These are phyloP conservation scores for Antheraea yamamai DNA, from an alignment of 2,888 invertebrate species.

Conservation along the genomic window DNA sequence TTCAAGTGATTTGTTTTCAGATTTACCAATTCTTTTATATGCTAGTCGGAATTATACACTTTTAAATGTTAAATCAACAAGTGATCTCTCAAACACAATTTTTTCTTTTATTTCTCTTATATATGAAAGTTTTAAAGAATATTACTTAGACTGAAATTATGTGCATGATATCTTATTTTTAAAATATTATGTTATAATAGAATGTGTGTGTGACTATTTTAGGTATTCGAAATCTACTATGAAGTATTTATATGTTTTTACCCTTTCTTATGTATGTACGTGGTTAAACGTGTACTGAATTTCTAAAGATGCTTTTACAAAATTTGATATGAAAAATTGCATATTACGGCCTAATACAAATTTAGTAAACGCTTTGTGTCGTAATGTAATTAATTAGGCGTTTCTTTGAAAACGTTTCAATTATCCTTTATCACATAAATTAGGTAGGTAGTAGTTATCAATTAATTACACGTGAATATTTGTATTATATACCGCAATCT, in stretches of 20 bases:
- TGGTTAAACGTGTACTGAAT: neutral
- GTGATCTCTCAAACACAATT: neutral
- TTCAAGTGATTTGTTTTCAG: neutral
- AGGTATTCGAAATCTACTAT: neutral
- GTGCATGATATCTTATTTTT: neutral
- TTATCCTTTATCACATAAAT: neutral
- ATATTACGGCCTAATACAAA: neutral
- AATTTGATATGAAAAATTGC: neutral
- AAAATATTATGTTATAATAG: neutral
- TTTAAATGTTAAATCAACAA: neutral
- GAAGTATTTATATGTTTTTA: neutral
- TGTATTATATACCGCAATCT: conserved; percentile 49
- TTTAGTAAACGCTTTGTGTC: neutral
- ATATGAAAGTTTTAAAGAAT: neutral
- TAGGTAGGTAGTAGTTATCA: neutral
- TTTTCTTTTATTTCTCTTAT: neutral
- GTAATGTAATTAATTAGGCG: neutral
- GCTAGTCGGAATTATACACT: neutral
- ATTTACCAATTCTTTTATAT: neutral
- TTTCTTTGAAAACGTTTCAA: neutral
- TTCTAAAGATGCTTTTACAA: neutral
- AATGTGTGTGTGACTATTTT: neutral
- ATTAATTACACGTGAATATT: conserved; percentile 13
- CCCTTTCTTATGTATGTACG: neutral
- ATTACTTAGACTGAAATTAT: neutral